Percentiles rank a stretch among this genome's conserved stretches.
These are phyloP conservation scores for Drosophila littoralis DNA, from an alignment of 1,140 invertebrate species.

Conservation along the genomic window DNA sequence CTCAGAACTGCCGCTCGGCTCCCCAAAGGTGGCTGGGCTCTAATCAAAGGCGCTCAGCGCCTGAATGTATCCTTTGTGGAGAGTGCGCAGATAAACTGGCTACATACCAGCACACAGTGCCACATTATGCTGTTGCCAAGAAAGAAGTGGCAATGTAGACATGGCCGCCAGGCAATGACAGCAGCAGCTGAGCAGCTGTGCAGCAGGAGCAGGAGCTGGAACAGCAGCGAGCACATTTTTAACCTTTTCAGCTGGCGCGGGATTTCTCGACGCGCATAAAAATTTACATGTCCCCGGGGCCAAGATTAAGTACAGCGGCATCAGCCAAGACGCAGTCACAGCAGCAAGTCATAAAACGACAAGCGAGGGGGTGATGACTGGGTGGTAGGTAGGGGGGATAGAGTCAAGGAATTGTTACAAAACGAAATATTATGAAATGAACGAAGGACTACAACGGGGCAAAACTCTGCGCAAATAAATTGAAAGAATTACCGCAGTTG, in stretches of 20 bases:
- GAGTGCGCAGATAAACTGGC: slow-evolving; percentile 71
- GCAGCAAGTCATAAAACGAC: slow-evolving; percentile 45
- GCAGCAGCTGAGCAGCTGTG: slow-evolving; percentile 6
- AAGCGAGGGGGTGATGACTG: not conserved
- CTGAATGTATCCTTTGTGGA: slow-evolving; percentile 83
- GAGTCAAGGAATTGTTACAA: slow-evolving; percentile 24
- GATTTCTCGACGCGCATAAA: slow-evolving; percentile 65
- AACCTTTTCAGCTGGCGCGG: slow-evolving; percentile 42
- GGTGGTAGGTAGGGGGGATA: not conserved
- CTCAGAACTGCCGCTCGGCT: slow-evolving; percentile 21
- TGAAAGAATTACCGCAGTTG: slow-evolving; percentile 83
- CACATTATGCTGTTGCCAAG: slow-evolving; percentile 45
- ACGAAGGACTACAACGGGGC: not conserved
- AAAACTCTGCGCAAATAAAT: slow-evolving; percentile 72
- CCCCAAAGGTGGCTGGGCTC: slow-evolving; percentile 74
- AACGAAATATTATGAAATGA: slow-evolving; percentile 17
- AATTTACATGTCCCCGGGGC: slow-evolving; percentile 84
- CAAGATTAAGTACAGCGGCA: slow-evolving; percentile 79
- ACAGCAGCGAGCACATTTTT: slow-evolving; percentile 37
- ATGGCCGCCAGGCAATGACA: slow-evolving; percentile 62
- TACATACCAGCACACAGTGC: slow-evolving; percentile 23
- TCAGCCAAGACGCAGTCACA: slow-evolving; percentile 40
- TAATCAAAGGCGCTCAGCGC: slow-evolving; percentile 78
- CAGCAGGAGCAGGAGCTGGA: slow-evolving; percentile 21
- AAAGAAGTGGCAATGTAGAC: slow-evolving; percentile 79